Evolutionary conservation across 2,113 vertebrate genomes (phyloP).

Genomic region (Cyprinodon brontotheroides): DNA sequence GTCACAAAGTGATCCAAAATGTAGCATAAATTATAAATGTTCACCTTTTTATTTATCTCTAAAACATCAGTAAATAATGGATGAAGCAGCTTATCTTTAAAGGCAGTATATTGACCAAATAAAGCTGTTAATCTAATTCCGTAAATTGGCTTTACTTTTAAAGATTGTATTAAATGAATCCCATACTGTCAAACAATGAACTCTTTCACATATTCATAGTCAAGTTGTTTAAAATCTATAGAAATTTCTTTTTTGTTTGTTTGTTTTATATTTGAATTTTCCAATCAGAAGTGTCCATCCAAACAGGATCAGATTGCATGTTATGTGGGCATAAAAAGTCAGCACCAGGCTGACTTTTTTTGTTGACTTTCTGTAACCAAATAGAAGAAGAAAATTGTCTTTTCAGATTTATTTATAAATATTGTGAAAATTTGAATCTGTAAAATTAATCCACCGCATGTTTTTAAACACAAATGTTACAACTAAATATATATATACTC

Average conservation of each 20-base stretch:
- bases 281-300: background rate
- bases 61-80: background rate
- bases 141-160: background rate
- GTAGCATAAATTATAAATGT: background rate
- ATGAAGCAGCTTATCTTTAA: background rate
- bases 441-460: background rate
- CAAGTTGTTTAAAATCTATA: background rate
- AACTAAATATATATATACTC: background rate
- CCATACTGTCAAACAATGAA: background rate
- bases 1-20: conserved; percentile 1
- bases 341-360: background rate
- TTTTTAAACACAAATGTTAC: background rate
- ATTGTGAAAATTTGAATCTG: background rate
- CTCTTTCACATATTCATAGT: background rate
- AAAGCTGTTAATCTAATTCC: background rate
- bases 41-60: background rate
- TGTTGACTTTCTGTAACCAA: background rate
- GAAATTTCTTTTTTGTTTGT: background rate
- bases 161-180: background rate
- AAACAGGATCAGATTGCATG: background rate
- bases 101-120: background rate
- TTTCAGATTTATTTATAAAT: conserved; percentile 7
- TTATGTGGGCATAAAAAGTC: background rate
- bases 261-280: background rate
- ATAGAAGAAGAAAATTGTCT: background rate